These are phyloP conservation scores for Limenitis camilla DNA, from an alignment of 2,888 invertebrate species.

Conservation along the genomic window DNA sequence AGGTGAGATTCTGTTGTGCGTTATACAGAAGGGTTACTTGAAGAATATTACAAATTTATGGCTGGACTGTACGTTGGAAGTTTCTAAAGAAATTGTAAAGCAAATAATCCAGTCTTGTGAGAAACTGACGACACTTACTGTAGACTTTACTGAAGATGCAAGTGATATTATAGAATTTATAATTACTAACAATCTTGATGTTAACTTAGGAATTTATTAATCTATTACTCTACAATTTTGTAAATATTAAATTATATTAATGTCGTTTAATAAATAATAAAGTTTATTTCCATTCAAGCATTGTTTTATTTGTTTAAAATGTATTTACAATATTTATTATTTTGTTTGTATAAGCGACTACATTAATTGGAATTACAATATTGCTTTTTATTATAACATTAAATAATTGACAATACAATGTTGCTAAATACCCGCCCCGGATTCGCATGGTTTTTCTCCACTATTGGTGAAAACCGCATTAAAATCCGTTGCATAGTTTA, in stretches of 20 bases:
- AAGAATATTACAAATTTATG: constrained; percentile 51
- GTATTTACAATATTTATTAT: too few species aligned
- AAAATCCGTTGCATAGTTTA: too few species aligned
- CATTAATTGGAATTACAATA: too few species aligned
- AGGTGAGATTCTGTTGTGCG: constrained; percentile 46
- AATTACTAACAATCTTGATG: constrained; percentile 58
- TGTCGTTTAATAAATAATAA: background rate
- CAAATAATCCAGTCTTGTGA: constrained; percentile 55
- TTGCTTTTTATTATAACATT: too few species aligned
- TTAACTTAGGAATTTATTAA: constrained; percentile 62
- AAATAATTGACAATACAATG: too few species aligned
- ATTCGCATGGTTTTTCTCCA: too few species aligned
- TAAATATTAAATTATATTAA: constrained; percentile 20
- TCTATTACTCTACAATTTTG: constrained; percentile 27
- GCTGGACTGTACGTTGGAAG: constrained; percentile 65
- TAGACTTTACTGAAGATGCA: constrained; percentile 51
- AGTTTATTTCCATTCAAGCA: background rate
- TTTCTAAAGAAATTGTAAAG: constrained; percentile 53
- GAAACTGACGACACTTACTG: constrained; percentile 52
- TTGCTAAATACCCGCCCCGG: too few species aligned
- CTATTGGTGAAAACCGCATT: too few species aligned
- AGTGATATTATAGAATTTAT: constrained; percentile 53
- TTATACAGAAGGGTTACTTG: constrained; percentile 53
- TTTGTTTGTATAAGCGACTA: too few species aligned
- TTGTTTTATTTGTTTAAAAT: background rate